phyloP scores from a whole-genome alignment of 92 coral and sea anemone genomes.

The Porites divaricata region DNA sequence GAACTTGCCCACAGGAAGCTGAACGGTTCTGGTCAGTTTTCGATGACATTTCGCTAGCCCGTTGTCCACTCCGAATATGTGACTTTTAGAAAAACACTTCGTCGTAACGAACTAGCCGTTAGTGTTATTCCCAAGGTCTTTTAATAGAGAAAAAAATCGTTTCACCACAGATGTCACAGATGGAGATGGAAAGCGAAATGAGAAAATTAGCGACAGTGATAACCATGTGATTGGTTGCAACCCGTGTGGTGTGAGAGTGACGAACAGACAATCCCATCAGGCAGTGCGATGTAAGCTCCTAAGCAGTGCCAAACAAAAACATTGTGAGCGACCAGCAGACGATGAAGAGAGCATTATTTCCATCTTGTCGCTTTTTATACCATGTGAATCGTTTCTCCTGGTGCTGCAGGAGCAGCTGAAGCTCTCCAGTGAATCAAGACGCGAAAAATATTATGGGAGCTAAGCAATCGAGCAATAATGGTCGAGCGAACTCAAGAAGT shows the following conservation, averaged over 20 bases:
- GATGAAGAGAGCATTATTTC: neutral
- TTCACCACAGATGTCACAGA: neutral
- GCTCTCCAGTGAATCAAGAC: conserved; percentile 9
- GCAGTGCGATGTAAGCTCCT: conserved; percentile 27
- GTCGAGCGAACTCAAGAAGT: conserved; percentile 68
- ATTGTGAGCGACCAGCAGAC: conserved; percentile 6
- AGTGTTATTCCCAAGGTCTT: neutral
- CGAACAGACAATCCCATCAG: conserved; percentile 42
- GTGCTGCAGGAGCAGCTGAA: conserved; percentile 56
- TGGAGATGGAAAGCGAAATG: neutral
- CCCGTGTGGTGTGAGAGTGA: conserved; percentile 45
- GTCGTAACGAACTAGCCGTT: too few species aligned
- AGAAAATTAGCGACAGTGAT: neutral
- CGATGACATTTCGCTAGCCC: too few species aligned
- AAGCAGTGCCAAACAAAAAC: conserved; percentile 37
- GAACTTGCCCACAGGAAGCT: too few species aligned
- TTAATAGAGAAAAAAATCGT: too few species aligned
- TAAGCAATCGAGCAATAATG: conserved; percentile 83
- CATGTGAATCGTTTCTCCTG: conserved; percentile 11
- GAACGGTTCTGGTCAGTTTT: too few species aligned
- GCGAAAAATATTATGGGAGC: conserved; percentile 72
- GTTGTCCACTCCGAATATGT: too few species aligned
- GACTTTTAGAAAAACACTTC: too few species aligned
- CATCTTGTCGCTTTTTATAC: neutral
- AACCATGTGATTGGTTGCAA: conserved; percentile 9